A percentile compares a stretch with the other conserved stretches of the same genome.
These are phyloP conservation scores for Salvator merianae DNA, from an alignment of 2,113 vertebrate species.

Conservation along the genomic window DNA sequence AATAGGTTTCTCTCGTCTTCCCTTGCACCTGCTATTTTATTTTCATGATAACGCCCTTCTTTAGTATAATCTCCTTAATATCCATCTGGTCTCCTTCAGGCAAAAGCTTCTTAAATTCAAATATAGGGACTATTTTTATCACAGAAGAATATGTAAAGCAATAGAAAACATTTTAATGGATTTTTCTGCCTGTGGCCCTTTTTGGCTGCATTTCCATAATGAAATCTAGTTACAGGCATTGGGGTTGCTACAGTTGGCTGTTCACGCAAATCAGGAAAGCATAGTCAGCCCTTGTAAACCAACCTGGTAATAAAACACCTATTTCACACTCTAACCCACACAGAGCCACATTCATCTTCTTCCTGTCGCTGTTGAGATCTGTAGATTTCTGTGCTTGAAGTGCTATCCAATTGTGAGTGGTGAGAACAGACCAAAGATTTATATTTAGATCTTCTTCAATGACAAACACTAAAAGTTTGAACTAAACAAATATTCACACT, in stretches of 20 bases:
- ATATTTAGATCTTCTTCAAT: background rate
- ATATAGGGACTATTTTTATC: slow-evolving; percentile 79
- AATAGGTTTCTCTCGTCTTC: background rate
- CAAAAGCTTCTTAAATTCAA: slow-evolving; percentile 79
- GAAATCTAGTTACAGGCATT: slow-evolving; percentile 76
- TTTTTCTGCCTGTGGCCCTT: slow-evolving; percentile 77
- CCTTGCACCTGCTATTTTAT: slow-evolving; percentile 50
- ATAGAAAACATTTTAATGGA: slow-evolving; percentile 80
- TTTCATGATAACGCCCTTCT: slow-evolving; percentile 72
- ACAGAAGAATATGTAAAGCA: slow-evolving; percentile 79
- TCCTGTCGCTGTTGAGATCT: background rate
- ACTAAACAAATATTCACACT: no score
- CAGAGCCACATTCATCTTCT: background rate
- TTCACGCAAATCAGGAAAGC: slow-evolving; percentile 63
- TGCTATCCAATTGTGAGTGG: background rate
- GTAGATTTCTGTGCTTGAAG: background rate
- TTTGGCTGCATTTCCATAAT: slow-evolving; percentile 78
- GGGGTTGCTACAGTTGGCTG: slow-evolving; percentile 69
- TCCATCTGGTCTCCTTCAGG: slow-evolving; percentile 80
- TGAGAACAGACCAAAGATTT: background rate
- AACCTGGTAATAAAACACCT: slow-evolving; percentile 43
- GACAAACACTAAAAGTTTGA: background rate
- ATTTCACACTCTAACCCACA: slow-evolving; percentile 5
- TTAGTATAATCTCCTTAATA: slow-evolving; percentile 83
- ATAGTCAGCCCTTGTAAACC: slow-evolving; percentile 48